Conservation (phyloP, 2,888 invertebrate genomes). For the Odontothrips loti region DNA sequence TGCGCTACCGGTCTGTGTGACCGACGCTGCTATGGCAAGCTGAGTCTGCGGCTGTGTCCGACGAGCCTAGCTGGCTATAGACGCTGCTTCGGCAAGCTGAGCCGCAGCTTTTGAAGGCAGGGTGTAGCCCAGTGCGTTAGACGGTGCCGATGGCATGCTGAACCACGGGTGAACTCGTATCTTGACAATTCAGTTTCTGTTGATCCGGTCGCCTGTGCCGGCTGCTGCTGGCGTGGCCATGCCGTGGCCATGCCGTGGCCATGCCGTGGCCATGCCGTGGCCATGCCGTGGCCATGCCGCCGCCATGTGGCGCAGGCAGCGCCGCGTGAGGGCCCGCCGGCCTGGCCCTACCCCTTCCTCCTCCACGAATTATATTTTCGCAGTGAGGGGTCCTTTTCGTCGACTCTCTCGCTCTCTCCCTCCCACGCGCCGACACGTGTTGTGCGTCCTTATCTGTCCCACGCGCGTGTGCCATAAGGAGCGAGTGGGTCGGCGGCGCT, state of each 20-base stretch:
- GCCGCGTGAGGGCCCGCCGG: not conserved
- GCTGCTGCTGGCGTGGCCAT: not conserved
- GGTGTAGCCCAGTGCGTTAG: too few species aligned
- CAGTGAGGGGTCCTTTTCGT: not conserved
- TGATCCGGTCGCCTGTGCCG: too few species aligned
- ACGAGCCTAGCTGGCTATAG: too few species aligned
- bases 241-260: not conserved
- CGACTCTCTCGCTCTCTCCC: not conserved
- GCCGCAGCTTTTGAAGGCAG: too few species aligned
- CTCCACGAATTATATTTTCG: constrained; percentile 18
- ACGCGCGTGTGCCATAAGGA: constrained; percentile 8
- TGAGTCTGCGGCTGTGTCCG: too few species aligned
- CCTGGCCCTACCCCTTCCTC: not conserved
- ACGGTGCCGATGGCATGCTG: too few species aligned
- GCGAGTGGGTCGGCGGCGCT: not conserved
- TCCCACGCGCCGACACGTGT: not conserved
- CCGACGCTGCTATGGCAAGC: too few species aligned
- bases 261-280: not conserved
- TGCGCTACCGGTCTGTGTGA: too few species aligned
- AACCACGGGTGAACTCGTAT: too few species aligned
- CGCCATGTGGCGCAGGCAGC: not conserved
- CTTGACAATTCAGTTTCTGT: too few species aligned
- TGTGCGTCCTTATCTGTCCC: constrained; percentile 1
- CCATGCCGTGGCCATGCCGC: not conserved
- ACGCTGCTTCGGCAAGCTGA: too few species aligned